Evolutionary conservation across 2,888 invertebrate genomes (phyloP), one percentile per base, ranked within the genome.

Genomic region (Stratiomys singularior): DNA sequence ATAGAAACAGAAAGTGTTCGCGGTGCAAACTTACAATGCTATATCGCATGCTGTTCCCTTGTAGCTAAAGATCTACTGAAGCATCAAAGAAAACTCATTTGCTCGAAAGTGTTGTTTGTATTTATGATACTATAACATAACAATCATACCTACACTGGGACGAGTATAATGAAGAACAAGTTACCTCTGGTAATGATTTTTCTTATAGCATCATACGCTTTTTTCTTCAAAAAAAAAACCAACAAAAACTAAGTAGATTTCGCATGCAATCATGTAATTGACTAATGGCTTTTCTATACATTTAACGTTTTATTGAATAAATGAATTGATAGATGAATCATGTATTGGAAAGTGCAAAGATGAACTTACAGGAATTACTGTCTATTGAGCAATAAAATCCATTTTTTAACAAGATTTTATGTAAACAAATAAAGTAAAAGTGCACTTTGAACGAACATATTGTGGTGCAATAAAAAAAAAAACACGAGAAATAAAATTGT

Each of bases 351-450:
- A 5, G 37, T 37, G 52, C 52, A 52, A 52, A 9, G 4, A 18
- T 52, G 18, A 52, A 52, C 15, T n/a, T 52, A 52, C 18, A 18
- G 15, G n/a, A 44, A 44, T n/a, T 18, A 52, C 18, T 7, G 3
- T 7, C n/a, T 4, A 52, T 52, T 52, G 52, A 52, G 52, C 15
- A 52, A 52, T 52, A 15, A 52, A n/a, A 52, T 52, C 15, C 9
- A 37, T 37, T 37, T 37, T 37, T 37, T 37, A 5, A 3, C 3
- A 37, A 37, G 5, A 37, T 52, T 52, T 52, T 52, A 52, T 52
- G 15, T 18, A 52, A 52, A 60, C 56, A 60, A 60, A 60, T 1
- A 25, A 60, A 18, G 58, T 60, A 60, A 25, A 60, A 60, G 58
- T 60, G 58, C 58, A 21, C 2, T 11, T 18, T 2, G 21, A 60